Evolutionary conservation across 2,113 vertebrate genomes (phyloP).

Genomic region (Oryzias woworae): DNA sequence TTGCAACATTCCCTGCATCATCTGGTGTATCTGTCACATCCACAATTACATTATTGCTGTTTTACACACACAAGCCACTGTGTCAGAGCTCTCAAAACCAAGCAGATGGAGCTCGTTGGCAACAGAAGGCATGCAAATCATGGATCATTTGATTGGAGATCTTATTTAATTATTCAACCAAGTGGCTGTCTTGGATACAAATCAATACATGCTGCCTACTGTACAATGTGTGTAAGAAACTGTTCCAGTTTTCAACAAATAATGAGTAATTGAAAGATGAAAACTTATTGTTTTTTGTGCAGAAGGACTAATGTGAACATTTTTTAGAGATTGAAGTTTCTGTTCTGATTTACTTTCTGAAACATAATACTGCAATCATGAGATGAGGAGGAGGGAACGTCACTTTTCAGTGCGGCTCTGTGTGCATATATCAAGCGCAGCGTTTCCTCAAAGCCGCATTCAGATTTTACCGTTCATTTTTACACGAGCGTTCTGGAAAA

Average conservation of each 20-base stretch:
- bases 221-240: conserved; percentile 73
- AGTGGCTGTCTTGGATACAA: conserved; percentile 65
- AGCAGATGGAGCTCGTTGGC: conserved; percentile 78
- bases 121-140: conserved; percentile 78
- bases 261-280: conserved; percentile 38
- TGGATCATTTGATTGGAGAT: conserved; percentile 75
- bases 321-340: conserved; percentile 14
- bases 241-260: conserved; percentile 60
- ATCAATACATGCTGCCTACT: conserved; percentile 62
- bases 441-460: conserved; percentile 7
- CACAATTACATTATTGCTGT: conserved; percentile 76
- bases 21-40: conserved; percentile 75
- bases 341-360: conserved; percentile 26
- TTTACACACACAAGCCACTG: conserved; percentile 71
- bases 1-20: conserved; percentile 69
- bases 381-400: conserved; percentile 10
- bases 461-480: conserved; percentile 43
- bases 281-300: conserved; percentile 25
- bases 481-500: conserved; percentile 20
- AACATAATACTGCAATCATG: conserved; percentile 12
- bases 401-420: conserved; percentile 4
- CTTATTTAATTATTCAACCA: conserved; percentile 77
- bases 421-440: conserved; percentile 13
- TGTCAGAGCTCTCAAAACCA: conserved; percentile 77
- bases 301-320: conserved; percentile 2